Base-by-base conservation (phyloP, 2,113 vertebrate species). In the Saimiri boliviensis region DNA sequence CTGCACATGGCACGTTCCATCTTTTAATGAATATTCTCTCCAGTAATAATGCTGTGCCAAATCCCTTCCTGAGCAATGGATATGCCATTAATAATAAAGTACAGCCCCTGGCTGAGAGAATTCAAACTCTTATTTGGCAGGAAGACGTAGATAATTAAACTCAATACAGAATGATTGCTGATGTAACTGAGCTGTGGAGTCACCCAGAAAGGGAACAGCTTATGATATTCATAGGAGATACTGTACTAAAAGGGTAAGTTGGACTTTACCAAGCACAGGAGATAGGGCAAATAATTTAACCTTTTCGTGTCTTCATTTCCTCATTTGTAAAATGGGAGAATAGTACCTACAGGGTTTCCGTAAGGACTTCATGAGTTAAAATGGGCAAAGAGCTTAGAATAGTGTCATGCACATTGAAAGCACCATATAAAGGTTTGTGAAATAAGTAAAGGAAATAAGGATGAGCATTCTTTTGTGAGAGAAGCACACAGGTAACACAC, bases 361-460 rank as follows among this genome's bases (percentile, higher is more conserved):
- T 70, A 93, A 79, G 73, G 32, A 77, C 19, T 73, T 42, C 66
- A 37, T 73, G 77, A 94, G 30, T 81, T 76, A 71, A 95, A 95
- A 86, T 42, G 35, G 58, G 25, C 32, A 25, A 95, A 92, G n/a
- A 42, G 6, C 49, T 91, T 88, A 92, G 56, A 89, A 49, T 32
- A 82, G 56, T 40, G 17, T 19, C 66, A 81, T 49, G 47, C 12
- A 90, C 25, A 70, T 21, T 93, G 77, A 76, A 88, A 81, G 84
- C 14, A 88, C 49, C 58, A 74, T 49, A 17, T 93, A 73, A 84
- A 19, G 90, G 16, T 74, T 77, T 80, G 49, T 77, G 68, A 88
- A 89, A 71, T 73, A 73, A 93, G 30, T 37, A 76, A 95, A 94
- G 45, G 60, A 89, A 95, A 83, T 89, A 88, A 73, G 21, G n/a